Conservation (phyloP, 2,113 vertebrate genomes). For the Pholis gunnellus region DNA sequence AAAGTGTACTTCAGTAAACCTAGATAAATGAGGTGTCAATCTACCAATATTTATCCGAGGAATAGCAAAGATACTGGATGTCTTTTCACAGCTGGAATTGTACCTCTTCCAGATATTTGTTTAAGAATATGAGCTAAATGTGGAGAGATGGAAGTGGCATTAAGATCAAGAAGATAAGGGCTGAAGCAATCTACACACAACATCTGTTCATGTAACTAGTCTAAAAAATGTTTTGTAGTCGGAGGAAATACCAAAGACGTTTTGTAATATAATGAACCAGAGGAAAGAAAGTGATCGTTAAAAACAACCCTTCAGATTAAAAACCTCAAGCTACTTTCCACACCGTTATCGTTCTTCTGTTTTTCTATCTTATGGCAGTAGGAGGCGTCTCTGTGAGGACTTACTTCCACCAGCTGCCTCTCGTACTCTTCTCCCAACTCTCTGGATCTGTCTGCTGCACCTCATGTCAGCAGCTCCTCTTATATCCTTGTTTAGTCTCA, state of each 20-base stretch:
- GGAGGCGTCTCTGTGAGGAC: background rate
- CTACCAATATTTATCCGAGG: background rate
- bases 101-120: background rate
- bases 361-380: background rate
- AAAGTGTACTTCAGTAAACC: constrained; percentile 8
- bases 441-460: background rate
- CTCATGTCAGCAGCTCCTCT: background rate
- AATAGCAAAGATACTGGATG: background rate
- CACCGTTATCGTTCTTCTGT: background rate
- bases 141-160: background rate
- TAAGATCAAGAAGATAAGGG: background rate
- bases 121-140: background rate
- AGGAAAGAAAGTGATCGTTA: background rate
- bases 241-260: background rate
- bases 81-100: background rate
- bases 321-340: background rate
- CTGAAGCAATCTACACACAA: background rate
- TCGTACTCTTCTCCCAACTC: background rate
- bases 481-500: background rate
- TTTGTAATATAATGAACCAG: background rate
- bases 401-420: background rate
- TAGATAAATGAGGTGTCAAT: background rate
- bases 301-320: background rate
- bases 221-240: background rate
- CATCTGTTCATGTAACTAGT: background rate